Base-by-base conservation (phyloP, 1,140 invertebrate genomes). In the Phymastichus coffea region DNA sequence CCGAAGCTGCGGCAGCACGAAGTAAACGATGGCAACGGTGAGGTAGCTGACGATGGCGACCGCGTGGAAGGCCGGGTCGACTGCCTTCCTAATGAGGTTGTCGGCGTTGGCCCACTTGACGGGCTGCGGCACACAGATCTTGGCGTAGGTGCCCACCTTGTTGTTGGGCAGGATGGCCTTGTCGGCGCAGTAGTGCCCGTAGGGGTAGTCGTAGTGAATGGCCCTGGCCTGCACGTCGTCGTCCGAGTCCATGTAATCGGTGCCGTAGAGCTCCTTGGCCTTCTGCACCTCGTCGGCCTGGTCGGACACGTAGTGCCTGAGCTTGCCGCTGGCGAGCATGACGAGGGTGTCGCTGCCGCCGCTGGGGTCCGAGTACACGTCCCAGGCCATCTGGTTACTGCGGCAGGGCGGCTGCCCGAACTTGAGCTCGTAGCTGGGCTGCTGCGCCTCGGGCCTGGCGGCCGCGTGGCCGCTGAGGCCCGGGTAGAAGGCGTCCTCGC, bases 11-110 rank as follows among this genome's bases (percentile, higher is more conserved):
- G 90, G 90, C 60, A 93, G 76, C 15, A 92, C 86, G 73, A 92
- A 92, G 69, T 92, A 92, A 52, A 92, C 84, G n/a, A 92, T 84
- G 4, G 89, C 87, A 10, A 91, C 85, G 1, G 87, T 69, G n/a
- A 92, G 70, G 61, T 89, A 86, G 52, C 88, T 85, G 4, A 85
- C 78, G 56, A 92, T 86, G 2, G 87, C 81, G 28, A 91, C 82
- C 0, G 83, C 84, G 71, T 90, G 88, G 51, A 90, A 89, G 35
- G 87, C 77, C 14, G 90, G 90, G 77, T 91, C 88, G 0, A 92
- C 70, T 28, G 91, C 82, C 73, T 87, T 87, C 46, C 82, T 84
- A 76, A 93, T 83, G 15, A 92, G 65, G 70, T 89, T 89, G 69
- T 86, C 84, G 0, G 85, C 84, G 61, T 87, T 86, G 38, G 81